These are phyloP conservation scores for Anticlea derivata DNA, from an alignment of 2,888 invertebrate species.

Conservation along the genomic window DNA sequence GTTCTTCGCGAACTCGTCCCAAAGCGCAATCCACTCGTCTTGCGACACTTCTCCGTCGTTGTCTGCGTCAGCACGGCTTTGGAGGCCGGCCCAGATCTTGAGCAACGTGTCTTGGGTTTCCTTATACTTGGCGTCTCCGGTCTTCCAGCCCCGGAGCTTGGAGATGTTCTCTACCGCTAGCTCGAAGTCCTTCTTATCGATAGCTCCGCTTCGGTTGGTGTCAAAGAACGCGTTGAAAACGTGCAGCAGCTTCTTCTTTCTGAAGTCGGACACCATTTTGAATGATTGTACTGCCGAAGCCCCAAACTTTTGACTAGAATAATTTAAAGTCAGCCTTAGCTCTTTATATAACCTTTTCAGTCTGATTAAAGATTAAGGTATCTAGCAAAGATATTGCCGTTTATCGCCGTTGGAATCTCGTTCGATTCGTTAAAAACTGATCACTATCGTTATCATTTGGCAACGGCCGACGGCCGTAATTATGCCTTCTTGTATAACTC, in stretches of 20 bases:
- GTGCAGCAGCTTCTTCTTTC: constrained; percentile 90
- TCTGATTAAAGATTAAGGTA: constrained; percentile 27
- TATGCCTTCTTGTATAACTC: too few relatives aligned
- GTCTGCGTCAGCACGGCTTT: constrained; percentile 91
- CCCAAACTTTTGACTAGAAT: constrained; percentile 25
- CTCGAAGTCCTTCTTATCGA: constrained; percentile 94
- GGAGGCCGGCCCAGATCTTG: constrained; percentile 36
- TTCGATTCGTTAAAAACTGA: constrained; percentile 22
- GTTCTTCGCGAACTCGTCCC: constrained; percentile 80
- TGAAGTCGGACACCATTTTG: too few relatives aligned
- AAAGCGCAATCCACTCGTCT: constrained; percentile 94
- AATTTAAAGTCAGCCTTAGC: background rate
- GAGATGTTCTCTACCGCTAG: constrained; percentile 51
- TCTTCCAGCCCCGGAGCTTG: too few relatives aligned
- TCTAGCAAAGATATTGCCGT: constrained; percentile 30
- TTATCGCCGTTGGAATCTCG: constrained; percentile 34
- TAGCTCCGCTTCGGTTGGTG: constrained; percentile 93
- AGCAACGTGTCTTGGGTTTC: constrained; percentile 84
- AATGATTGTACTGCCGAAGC: constrained; percentile 82
- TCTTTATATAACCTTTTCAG: constrained; percentile 42
- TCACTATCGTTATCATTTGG: constrained; percentile 33
- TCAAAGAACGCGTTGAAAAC: constrained; percentile 95
- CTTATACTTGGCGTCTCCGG: constrained; percentile 88
- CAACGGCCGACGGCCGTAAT: too few relatives aligned
- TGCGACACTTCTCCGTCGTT: constrained; percentile 93